Evolutionary conservation across 2,797 vertebrate genomes (phyloP), one percentile per base, ranked within the genome.

Genomic region (Fringilla coelebs): DNA sequence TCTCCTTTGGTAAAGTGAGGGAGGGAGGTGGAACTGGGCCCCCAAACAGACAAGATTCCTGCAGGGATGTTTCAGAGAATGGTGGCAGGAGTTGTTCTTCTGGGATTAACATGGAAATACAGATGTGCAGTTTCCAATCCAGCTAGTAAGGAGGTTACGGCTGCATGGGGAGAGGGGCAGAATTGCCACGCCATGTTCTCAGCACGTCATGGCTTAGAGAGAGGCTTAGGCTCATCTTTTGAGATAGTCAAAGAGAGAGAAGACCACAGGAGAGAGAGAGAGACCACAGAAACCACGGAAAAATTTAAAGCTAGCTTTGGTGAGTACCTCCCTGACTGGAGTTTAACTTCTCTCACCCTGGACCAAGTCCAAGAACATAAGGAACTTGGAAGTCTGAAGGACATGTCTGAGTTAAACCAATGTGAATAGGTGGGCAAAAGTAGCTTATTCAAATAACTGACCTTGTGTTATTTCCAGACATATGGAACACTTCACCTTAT

Each of bases 321-420:
- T 85, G 65, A 73, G 38, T 80, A 66, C 17, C 7, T 24, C 7
- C n/a, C 15, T 85, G 31, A 28, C 66, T 57, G 24, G 76, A 74
- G 70, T 86, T 84, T 74, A 83, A 74, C 76, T 91, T 91, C 32
- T 58, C n/a, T 90, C n/a, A 63, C 49, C 21, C 80, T 91, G 89
- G 67, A 76, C 57, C 38, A 79, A 73, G 52, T 85, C 71, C 79
- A 89, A 52, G 38, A 74, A 78, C 52, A 57, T 51, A 70, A 87
- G 38, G 73, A 89, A 38, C 62, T 32, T 86, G 55, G 41, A 87
- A 89, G 43, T 85, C 63, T 90, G 71, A 95, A 94, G 85, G 91
- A 73, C 57, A 1, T 61, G 57, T 88, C 49, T 62, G 71, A 84
- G 67, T 74, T 86, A 75, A 55, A 31, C 31, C 9, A 7, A 5